phyloP scores from a whole-genome alignment of 2,888 invertebrate genomes.

The Leucophenga montana region DNA sequence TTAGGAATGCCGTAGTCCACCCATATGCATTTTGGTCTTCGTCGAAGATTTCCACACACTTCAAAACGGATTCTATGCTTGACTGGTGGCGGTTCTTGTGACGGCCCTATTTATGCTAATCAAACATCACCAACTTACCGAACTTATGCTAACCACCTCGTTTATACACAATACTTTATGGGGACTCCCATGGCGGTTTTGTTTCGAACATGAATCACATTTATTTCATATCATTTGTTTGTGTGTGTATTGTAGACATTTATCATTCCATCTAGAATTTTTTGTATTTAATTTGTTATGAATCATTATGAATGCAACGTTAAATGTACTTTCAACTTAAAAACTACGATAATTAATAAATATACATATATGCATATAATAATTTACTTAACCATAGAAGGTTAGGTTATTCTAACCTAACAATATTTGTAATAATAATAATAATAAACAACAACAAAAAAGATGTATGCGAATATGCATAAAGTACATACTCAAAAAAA shows the following conservation, averaged over 20 bases:
- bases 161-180: no score
- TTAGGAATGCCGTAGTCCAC: no score
- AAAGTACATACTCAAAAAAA: constrained; percentile 5
- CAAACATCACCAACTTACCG: no score
- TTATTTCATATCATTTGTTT: constrained; percentile 2
- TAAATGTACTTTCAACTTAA: constrained; percentile 35
- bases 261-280: constrained; percentile 11
- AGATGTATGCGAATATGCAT: constrained; percentile 13
- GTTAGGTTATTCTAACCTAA: background rate
- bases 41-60: no score
- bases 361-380: constrained; percentile 12
- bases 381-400: background rate
- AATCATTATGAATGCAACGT: constrained; percentile 35
- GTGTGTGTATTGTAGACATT: constrained; percentile 8
- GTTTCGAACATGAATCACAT: constrained; percentile 5
- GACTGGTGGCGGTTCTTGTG: no score
- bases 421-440: background rate
- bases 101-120: no score
- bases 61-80: no score
- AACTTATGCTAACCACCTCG: no score
- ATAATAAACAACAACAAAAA: constrained; percentile 15
- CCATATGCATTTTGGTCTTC: no score
- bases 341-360: constrained; percentile 1
- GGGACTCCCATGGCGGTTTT: background rate
- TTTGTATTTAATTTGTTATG: background rate